Evolutionary conservation across 2,888 invertebrate species (phyloP), one percentile per base, ranked within the genome.

Genomic region (Xylocampa areola): DNA sequence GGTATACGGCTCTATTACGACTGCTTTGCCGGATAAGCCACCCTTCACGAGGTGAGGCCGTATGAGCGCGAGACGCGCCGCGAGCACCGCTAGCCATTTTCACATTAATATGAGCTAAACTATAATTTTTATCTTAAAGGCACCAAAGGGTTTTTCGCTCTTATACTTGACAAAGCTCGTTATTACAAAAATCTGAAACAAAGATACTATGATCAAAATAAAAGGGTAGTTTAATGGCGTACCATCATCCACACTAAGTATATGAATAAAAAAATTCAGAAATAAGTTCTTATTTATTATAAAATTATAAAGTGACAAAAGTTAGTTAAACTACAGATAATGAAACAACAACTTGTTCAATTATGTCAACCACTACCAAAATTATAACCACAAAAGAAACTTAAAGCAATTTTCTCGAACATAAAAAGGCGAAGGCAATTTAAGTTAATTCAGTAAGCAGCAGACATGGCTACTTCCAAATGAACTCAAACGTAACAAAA

Each of bases 401-500:
- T 85, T 80, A 81, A 85, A 85, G 78, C 73, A 80, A 85, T 87
- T 82, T 84, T 81, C 75, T 84, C 65, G 68, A 81, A 82, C 35
- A 76, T 76, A 88, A 89, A 88, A 88, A 91, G 90, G 75, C 75
- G 73, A 87, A 86, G 84, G 87, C 88, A 92, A 91, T 92, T 92
- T 90, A 87, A 92, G 91, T 90, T 92, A 92, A 94, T 93, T 91
- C 90, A 88, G 93, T 93, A 90, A 92, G 90, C 90, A 91, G 85
- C 87, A 86, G 90, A 89, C 91, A 86, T 89, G 88, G 93, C 92
- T 91, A 91, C 94, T 92, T 91, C 91, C 85, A 94, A 94, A 93
- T 94, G 93, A 94, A 92, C 92, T 91, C 92, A 90, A 92, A 91
- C 86, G 89, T 88, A 89, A 93, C 91, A 93, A 93, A 94, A 93